Percentiles rank a stretch among this genome's conserved stretches.
These are phyloP conservation scores for Balanococcus diminutus DNA, from an alignment of 2,888 invertebrate species.

Conservation along the genomic window DNA sequence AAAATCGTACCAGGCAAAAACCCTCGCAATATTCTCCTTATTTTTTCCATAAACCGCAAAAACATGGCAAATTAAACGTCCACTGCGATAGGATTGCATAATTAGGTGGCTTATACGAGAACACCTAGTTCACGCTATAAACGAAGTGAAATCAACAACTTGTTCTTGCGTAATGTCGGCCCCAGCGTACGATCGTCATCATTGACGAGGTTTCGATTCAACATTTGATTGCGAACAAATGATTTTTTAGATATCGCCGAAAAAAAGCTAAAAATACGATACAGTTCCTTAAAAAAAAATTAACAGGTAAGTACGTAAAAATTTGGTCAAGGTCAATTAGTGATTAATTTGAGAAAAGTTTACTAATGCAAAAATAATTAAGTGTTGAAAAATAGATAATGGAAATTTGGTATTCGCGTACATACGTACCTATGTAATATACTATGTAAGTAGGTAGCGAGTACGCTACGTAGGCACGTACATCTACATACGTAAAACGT, in stretches of 20 bases:
- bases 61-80: background rate
- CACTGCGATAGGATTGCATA: background rate
- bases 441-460: background rate
- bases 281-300: background rate
- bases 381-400: background rate
- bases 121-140: conserved; percentile 13
- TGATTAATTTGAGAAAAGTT: background rate
- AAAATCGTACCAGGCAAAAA: background rate
- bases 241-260: background rate
- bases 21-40: background rate
- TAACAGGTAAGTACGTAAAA: background rate
- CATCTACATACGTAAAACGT: background rate
- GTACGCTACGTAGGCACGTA: background rate
- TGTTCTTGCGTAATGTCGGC: background rate
- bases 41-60: background rate
- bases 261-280: background rate
- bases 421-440: background rate
- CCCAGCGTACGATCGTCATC: background rate
- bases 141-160: conserved; percentile 42
- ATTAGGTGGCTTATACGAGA: background rate
- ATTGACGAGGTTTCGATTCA: background rate
- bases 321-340: background rate
- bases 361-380: background rate
- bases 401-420: background rate
- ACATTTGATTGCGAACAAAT: background rate